Percentiles rank a stretch among this genome's conserved stretches.
Conservation (phyloP, 2,113 vertebrate species). For the Malurus elegans region DNA sequence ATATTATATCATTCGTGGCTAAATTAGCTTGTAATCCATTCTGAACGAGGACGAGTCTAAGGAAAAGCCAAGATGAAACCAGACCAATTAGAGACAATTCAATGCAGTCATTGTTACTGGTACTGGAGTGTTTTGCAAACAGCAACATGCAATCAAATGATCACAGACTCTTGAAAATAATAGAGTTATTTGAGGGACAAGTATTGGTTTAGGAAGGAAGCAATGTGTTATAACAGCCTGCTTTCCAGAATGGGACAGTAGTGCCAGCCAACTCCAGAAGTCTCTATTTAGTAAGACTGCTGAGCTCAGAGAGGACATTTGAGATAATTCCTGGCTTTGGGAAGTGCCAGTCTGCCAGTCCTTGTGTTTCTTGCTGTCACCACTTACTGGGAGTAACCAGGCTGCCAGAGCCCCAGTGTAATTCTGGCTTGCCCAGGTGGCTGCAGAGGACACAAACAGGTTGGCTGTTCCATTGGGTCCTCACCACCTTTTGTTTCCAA, state of each 20-base stretch:
- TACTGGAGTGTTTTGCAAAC: background rate
- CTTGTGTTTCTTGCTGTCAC: background rate
- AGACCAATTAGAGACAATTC: background rate
- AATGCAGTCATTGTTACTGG: background rate
- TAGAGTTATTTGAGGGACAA: background rate
- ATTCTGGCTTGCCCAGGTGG: background rate
- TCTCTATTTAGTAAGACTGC: background rate
- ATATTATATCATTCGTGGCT: background rate
- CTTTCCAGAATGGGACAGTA: background rate
- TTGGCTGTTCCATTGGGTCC: background rate
- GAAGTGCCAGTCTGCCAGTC: background rate
- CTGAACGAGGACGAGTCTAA: background rate
- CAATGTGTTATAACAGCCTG: background rate
- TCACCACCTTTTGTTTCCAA: background rate
- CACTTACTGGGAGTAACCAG: background rate
- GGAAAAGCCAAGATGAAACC: background rate
- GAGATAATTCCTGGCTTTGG: background rate
- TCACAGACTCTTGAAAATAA: background rate
- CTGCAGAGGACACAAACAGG: background rate
- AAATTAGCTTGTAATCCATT: background rate
- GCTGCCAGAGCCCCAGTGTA: background rate
- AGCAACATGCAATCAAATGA: background rate
- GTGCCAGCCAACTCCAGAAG: background rate
- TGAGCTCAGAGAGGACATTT: background rate
- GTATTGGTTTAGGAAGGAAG: slow-evolving; percentile 34